Base-by-base conservation (phyloP, 2,888 invertebrate genomes). In the Nephrotoma flavescens region DNA sequence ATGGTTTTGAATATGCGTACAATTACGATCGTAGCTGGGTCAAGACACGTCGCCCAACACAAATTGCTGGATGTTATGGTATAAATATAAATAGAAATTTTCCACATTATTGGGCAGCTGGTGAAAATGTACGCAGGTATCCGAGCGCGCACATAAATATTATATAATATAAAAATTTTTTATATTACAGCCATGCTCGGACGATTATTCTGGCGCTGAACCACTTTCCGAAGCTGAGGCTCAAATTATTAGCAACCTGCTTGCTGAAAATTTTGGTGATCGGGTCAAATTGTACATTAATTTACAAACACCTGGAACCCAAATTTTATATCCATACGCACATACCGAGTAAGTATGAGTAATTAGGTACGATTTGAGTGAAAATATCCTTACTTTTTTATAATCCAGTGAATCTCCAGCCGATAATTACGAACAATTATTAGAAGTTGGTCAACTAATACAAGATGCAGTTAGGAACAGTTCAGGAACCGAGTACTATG, bases 21-120 rank as follows among this genome's bases (percentile, higher is more conserved):
- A 31, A 71, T 71, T 31, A 87, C 12, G 57, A 87, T 45, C 86
- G 88, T 12, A 89, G 94, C 87, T 95, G 95, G 94, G 92, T 94
- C 42, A 95, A 95, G 89, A 95, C 94, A 0, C 92, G 94, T 3
- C 93, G 93, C 0, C 91, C 91, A 0, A 88, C 90, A 87, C 0
- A 45, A 0, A 88, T 89, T 6, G 89, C 90, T 31, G 88, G 89
- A 0, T 95, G 95, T 88, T 90, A 90, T 0, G 96, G 96, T 31
- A 94, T 93, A 0, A 96, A 96, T 88, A 93, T 93, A 0, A 96
- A 95, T 90, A 91, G 95, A 11, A 96, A 96, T 91, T 96, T 93
- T 89, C 94, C 93, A 86, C 93, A 93, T 89, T 90, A 92, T 87
- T 95, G 95, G 95, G 93, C 93, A 90, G 92, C 93, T 88, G 94